These are phyloP conservation scores for Thunnus thynnus DNA, from an alignment of 2,113 vertebrate species.

Conservation along the genomic window DNA sequence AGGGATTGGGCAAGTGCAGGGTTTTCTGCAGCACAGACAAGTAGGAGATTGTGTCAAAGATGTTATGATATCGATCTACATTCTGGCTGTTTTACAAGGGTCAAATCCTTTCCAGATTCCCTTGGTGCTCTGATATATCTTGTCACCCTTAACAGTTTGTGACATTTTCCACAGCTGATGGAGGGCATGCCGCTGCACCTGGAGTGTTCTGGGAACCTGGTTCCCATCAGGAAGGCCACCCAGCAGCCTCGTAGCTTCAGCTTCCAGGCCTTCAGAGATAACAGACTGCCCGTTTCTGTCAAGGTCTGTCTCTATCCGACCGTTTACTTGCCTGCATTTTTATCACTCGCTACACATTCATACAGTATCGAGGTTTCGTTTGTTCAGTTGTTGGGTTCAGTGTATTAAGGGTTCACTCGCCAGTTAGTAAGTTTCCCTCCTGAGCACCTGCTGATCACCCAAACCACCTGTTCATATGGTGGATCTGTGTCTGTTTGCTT, in stretches of 20 bases:
- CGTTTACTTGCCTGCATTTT: conserved; percentile 21
- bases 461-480: conserved; percentile 20
- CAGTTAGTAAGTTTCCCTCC: conserved; percentile 37
- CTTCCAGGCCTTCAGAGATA: conserved; percentile 97
- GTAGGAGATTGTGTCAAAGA: not conserved
- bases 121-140: not conserved
- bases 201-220: conserved; percentile 95
- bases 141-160: not conserved
- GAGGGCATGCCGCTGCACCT: conserved; percentile 95
- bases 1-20: not conserved
- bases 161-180: conserved; percentile 86
- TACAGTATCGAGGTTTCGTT: conserved; percentile 34
- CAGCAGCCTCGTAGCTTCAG: conserved; percentile 94
- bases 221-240: conserved; percentile 93
- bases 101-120: not conserved
- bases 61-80: not conserved
- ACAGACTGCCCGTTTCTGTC: conserved; percentile 92
- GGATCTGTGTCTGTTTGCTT: conserved; percentile 30
- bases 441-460: conserved; percentile 30
- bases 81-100: not conserved
- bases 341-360: conserved; percentile 24
- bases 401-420: conserved; percentile 28
- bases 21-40: not conserved
- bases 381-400: conserved; percentile 36
- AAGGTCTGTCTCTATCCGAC: conserved; percentile 87